Percentiles rank a stretch among this genome's conserved stretches.
Evolutionary conservation across 2,113 vertebrate genomes (phyloP).

Genomic region (Rallus limicola): DNA sequence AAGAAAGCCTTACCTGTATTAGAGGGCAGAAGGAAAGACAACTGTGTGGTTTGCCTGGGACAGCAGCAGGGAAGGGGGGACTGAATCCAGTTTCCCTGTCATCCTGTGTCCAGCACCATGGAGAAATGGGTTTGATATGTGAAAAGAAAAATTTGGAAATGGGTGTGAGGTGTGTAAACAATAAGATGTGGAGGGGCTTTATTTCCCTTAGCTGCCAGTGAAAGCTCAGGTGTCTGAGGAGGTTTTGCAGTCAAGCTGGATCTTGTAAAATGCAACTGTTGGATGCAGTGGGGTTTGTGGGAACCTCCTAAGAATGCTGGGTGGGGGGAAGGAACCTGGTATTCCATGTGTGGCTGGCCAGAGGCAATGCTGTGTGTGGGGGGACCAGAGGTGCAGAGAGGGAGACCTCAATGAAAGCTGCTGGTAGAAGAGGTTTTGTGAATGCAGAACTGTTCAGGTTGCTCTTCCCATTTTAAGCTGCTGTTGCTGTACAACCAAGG

Average conservation of each 20-base stretch:
- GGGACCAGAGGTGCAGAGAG: not conserved
- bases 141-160: not conserved
- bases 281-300: not conserved
- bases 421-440: not conserved
- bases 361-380: not conserved
- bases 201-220: not conserved
- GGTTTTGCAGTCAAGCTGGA: not conserved
- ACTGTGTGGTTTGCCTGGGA: not conserved
- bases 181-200: not conserved
- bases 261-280: not conserved
- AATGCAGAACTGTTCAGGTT: not conserved
- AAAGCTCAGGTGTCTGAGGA: not conserved
- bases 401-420: not conserved
- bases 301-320: not conserved
- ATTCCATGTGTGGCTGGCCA: rapidly evolving
- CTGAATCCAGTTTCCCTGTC: not conserved
- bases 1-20: not conserved
- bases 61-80: not conserved
- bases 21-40: not conserved
- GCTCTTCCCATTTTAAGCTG: rapidly evolving
- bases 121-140: not conserved
- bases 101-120: not conserved
- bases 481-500: not conserved
- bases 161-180: not conserved
- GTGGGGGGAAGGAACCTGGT: not conserved